phyloP scores from a whole-genome alignment of 1,140 invertebrate genomes.

The Drosophila chauvacae region DNA sequence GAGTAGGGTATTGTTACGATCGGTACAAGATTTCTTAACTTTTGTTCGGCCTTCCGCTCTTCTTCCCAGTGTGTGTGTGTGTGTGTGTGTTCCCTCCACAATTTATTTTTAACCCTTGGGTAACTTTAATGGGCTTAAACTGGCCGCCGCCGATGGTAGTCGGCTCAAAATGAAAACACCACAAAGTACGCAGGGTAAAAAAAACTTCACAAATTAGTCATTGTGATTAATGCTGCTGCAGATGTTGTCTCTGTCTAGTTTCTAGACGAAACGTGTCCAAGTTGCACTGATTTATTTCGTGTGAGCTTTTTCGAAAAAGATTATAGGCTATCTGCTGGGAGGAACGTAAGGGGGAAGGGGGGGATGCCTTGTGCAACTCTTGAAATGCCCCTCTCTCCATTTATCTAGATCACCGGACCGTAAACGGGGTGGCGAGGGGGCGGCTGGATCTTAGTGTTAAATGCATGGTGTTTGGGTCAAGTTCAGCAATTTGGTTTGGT shows the following conservation, averaged over 20 bases:
- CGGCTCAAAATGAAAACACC: constrained; percentile 40
- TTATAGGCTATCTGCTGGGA: constrained; percentile 36
- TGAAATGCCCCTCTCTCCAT: constrained; percentile 28
- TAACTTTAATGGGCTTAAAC: constrained; percentile 68
- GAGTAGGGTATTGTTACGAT: constrained; percentile 10
- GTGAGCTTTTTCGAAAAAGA: constrained; percentile 44
- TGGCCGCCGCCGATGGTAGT: constrained; percentile 19
- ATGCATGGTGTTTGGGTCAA: constrained; percentile 58
- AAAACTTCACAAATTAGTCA: constrained; percentile 63
- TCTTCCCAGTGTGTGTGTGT: constrained; percentile 1
- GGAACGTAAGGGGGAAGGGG: background rate
- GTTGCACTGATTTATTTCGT: constrained; percentile 60
- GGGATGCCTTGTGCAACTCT: constrained; percentile 50
- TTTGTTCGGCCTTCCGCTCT: background rate
- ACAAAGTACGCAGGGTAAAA: constrained; percentile 24
- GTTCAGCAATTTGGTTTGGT: constrained; percentile 39
- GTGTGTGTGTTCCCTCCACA: constrained; percentile 6
- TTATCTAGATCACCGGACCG: constrained; percentile 65
- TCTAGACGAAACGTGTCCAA: constrained; percentile 35
- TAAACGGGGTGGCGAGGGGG: constrained; percentile 18
- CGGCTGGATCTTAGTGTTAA: constrained; percentile 22
- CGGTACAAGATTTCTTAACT: constrained; percentile 6
- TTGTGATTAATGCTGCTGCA: constrained; percentile 66
- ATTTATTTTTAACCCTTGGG: constrained; percentile 52
- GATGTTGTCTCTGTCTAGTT: constrained; percentile 21